phyloP scores from a whole-genome alignment of 1,140 invertebrate species.

The Nebria ingens region DNA sequence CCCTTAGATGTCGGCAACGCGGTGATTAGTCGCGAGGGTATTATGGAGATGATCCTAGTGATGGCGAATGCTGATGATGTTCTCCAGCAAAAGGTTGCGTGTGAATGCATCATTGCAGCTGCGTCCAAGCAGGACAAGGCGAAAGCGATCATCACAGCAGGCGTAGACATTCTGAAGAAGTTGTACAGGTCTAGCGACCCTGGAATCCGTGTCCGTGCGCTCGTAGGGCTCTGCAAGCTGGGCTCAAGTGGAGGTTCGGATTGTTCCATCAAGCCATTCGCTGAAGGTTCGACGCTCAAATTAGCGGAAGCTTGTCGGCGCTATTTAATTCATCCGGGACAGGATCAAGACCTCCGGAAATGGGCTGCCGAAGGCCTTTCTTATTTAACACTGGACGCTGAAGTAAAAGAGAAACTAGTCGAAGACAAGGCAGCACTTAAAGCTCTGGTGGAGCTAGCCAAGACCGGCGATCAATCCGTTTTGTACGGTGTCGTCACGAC shows the following conservation, averaged over 20 bases:
- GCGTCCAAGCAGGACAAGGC: constrained; percentile 97
- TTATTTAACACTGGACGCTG: constrained; percentile 94
- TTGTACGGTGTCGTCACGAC: constrained; percentile 90
- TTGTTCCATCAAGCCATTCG: constrained; percentile 84
- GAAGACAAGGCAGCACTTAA: constrained; percentile 74
- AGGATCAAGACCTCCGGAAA: constrained; percentile 80
- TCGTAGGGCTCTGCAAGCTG: constrained; percentile 94
- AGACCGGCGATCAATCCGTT: constrained; percentile 74
- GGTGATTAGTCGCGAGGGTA: constrained; percentile 82
- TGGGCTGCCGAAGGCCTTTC: constrained; percentile 98
- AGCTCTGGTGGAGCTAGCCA: constrained; percentile 81
- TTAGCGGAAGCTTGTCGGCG: constrained; percentile 87
- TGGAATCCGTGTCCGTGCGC: constrained; percentile 74
- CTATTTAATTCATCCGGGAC: constrained; percentile 77
- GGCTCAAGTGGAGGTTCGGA: constrained; percentile 95
- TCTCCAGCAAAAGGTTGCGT: constrained; percentile 86
- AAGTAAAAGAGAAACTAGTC: constrained; percentile 95
- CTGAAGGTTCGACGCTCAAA: constrained; percentile 89
- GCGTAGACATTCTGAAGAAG: constrained; percentile 88
- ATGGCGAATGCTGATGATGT: constrained; percentile 82
- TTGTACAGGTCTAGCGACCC: constrained; percentile 89
- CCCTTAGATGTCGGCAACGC: constrained; percentile 91
- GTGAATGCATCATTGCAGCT: constrained; percentile 92
- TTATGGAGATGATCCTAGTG: constrained; percentile 93
- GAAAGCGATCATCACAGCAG: constrained; percentile 78